These are phyloP conservation scores for Strigamia maritima DNA, from an alignment of 2,888 invertebrate genomes.

Conservation along the genomic window DNA sequence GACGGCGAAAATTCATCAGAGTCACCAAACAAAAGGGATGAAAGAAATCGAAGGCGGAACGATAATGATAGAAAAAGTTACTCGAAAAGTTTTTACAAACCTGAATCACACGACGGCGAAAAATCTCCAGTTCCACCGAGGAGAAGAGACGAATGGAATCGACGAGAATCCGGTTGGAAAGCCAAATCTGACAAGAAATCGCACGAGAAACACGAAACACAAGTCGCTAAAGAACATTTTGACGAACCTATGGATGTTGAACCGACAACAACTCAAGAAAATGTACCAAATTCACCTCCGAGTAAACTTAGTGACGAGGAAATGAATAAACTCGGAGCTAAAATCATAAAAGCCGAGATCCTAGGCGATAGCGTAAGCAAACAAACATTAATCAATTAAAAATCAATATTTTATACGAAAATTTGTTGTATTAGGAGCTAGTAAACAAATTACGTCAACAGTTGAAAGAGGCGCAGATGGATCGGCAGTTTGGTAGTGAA, in stretches of 20 bases:
- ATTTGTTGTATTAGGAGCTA: constrained; percentile 54
- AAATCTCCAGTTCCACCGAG: constrained; percentile 6
- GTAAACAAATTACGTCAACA: constrained; percentile 69
- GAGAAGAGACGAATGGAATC: neutral
- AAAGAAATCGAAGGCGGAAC: constrained; percentile 40
- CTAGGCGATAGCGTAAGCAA: constrained; percentile 68
- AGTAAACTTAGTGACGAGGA: constrained; percentile 68
- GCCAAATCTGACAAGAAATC: constrained; percentile 40
- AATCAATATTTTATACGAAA: constrained; percentile 35
- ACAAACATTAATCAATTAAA: constrained; percentile 33
- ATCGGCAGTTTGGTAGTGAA: constrained; percentile 34
- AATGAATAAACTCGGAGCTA: constrained; percentile 85
- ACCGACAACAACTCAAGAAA: neutral
- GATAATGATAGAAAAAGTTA: constrained; percentile 36
- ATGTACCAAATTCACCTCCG: neutral
- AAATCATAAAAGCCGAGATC: constrained; percentile 89
- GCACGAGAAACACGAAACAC: too few species aligned
- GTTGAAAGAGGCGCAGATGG: constrained; percentile 66
- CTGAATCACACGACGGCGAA: neutral
- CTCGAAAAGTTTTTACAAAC: neutral
- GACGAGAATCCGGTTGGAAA: constrained; percentile 12
- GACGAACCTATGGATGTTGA: constrained; percentile 23
- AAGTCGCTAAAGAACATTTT: constrained; percentile 43
- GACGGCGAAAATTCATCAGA: constrained; percentile 1
- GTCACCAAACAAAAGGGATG: neutral